These are phyloP conservation scores for Orgyia antiqua DNA, from an alignment of 2,888 invertebrate species.

Conservation along the genomic window DNA sequence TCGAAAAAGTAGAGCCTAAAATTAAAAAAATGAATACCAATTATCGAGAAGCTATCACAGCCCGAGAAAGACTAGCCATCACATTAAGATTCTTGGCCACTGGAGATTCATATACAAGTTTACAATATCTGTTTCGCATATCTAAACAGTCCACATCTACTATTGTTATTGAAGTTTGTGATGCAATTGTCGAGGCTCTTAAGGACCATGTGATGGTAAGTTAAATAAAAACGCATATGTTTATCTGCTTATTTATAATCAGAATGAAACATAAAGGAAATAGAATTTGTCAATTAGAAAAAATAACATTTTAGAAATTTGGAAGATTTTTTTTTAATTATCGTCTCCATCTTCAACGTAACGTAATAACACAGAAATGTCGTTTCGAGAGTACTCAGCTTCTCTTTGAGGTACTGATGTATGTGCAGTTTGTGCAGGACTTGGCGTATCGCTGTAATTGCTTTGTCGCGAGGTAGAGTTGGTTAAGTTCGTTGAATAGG, in stretches of 20 bases:
- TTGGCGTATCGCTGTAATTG: no score
- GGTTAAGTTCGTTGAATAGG: constrained; percentile 14
- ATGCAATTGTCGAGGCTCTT: constrained; percentile 6
- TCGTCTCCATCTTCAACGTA: no score
- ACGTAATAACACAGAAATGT: no score
- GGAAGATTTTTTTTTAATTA: no score
- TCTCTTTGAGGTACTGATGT: no score
- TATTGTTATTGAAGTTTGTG: constrained; percentile 10
- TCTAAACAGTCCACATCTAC: constrained; percentile 5
- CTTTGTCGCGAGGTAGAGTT: constrained; percentile 16
- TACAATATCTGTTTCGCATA: constrained; percentile 6
- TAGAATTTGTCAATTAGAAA: no score
- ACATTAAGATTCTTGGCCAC: constrained; percentile 8
- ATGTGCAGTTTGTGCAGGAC: no score
- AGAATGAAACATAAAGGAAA: no score
- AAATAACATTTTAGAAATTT: no score
- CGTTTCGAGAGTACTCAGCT: no score
- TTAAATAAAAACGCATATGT: no score
- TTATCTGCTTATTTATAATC: no score
- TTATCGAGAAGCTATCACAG: constrained; percentile 8
- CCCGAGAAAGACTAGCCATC: constrained; percentile 6
- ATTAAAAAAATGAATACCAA: constrained; percentile 8
- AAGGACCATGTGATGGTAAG: constrained; percentile 3
- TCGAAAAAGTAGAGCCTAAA: neutral
- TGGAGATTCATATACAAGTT: constrained; percentile 4